Conservation (phyloP, 2,888 invertebrate species). For the Nebria salina region DNA sequence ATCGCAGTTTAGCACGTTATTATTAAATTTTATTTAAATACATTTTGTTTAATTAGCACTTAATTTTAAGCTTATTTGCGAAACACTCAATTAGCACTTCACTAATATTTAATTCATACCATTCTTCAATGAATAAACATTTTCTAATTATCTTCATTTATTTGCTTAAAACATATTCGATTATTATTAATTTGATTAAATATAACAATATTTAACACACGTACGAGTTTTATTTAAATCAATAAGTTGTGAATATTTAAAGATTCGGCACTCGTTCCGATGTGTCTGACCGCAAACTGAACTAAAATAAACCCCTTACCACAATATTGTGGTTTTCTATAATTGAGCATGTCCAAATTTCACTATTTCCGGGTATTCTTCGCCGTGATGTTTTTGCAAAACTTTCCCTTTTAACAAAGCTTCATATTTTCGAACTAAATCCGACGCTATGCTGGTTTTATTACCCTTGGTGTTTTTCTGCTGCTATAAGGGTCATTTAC, state of each 20-base stretch:
- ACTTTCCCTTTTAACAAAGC: conserved; percentile 36
- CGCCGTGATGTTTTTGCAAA: neutral
- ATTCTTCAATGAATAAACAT: too few species aligned
- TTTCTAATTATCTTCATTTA: too few species aligned
- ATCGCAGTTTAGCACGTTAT: neutral
- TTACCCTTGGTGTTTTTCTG: conserved; percentile 31
- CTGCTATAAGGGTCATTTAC: conserved; percentile 29
- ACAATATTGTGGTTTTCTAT: conserved; percentile 35
- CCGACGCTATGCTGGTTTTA: conserved; percentile 19
- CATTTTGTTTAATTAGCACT: neutral
- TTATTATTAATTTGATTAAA: too few species aligned
- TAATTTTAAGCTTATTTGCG: neutral
- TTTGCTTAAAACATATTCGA: too few species aligned
- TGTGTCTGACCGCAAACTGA: neutral
- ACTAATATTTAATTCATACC: neutral
- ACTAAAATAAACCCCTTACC: conserved; percentile 20
- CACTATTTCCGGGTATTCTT: conserved; percentile 38
- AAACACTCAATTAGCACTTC: neutral
- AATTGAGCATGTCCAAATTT: conserved; percentile 9
- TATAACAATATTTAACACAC: too few species aligned
- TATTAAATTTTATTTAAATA: neutral
- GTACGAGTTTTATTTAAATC: too few species aligned
- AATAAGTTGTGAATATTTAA: too few species aligned
- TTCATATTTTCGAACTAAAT: conserved; percentile 12
- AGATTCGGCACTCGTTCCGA: neutral